A percentile compares a stretch with the other conserved stretches of the same genome.
Conservation (phyloP, 2,113 vertebrate genomes). For the Semnornis frantzii region DNA sequence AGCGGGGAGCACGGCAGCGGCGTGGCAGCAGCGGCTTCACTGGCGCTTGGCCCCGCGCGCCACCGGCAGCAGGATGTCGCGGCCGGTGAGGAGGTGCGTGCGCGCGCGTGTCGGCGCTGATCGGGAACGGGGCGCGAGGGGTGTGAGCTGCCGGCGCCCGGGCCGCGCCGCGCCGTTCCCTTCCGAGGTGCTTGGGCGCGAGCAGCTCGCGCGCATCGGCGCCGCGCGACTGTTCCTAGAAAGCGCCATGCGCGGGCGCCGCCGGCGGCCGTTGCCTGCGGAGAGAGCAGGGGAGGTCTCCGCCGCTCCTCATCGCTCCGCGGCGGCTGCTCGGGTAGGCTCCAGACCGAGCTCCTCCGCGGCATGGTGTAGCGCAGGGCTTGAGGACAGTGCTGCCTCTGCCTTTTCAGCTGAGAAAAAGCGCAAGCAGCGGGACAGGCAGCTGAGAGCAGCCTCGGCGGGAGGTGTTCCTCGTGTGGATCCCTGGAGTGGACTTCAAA, state of each 20-base stretch:
- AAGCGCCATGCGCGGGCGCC: background rate
- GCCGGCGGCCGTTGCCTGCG: background rate
- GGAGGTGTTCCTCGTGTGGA: background rate
- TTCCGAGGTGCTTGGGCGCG: background rate
- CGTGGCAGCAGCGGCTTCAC: rapidly evolving
- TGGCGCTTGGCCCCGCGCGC: background rate
- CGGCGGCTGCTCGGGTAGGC: too few species aligned
- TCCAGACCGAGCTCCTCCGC: too few species aligned
- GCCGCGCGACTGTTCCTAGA: background rate
- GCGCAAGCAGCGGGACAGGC: background rate
- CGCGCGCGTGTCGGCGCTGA: background rate
- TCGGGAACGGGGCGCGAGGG: background rate
- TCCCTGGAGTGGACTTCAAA: too few species aligned
- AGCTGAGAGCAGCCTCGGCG: background rate
- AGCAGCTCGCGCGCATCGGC: background rate
- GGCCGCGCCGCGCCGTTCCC: too few species aligned
- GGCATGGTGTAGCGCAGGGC: too few species aligned
- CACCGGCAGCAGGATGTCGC: background rate
- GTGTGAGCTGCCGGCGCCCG: background rate
- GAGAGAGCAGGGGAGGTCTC: background rate
- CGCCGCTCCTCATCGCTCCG: too few species aligned
- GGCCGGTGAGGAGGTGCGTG: conserved; percentile 1
- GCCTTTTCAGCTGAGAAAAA: too few species aligned
- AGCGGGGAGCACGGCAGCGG: too few species aligned
- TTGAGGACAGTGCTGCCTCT: background rate